Conservation (phyloP, 1,140 invertebrate species). For the Rhagoletis zephyria region DNA sequence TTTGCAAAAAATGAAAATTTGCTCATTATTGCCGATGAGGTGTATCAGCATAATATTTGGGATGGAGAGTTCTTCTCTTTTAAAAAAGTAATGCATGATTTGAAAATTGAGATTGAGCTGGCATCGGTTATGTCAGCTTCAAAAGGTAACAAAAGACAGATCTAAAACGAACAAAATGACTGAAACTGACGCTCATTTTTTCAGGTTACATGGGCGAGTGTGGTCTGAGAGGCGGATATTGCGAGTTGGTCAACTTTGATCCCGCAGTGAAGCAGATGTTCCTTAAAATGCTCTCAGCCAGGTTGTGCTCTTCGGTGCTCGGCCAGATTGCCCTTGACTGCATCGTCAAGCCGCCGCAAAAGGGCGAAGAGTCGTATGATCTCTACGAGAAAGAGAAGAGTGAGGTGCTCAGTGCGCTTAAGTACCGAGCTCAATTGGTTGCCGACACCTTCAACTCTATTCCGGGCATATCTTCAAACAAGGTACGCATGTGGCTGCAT, state of each 20-base stretch:
- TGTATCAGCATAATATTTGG: conserved; percentile 97
- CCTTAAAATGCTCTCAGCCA: conserved; percentile 94
- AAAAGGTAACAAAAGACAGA: too few relatives aligned
- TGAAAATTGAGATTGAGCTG: conserved; percentile 89
- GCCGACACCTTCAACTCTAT: conserved; percentile 94
- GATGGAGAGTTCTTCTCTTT: conserved; percentile 93
- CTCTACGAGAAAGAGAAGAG: conserved; percentile 85
- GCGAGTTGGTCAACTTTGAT: conserved; percentile 91
- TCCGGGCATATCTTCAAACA: too few relatives aligned
- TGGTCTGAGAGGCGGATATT: conserved; percentile 94
- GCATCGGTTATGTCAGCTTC: conserved; percentile 96
- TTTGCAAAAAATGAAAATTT: conserved; percentile 92
- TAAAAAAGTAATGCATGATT: conserved; percentile 87
- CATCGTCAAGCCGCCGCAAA: conserved; percentile 85
- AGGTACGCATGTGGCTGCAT: too few relatives aligned
- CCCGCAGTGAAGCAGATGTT: conserved; percentile 88
- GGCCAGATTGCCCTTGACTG: conserved; percentile 87
- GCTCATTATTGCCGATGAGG: conserved; percentile 95
- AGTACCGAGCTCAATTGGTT: conserved; percentile 85
- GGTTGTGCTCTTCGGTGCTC: conserved; percentile 91
- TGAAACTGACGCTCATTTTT: too few relatives aligned
- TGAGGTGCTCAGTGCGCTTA: conserved; percentile 85
- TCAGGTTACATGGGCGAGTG: conserved; percentile 86
- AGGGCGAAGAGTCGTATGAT: conserved; percentile 88
- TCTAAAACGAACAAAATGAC: too few relatives aligned